Evolutionary conservation across 2,113 vertebrate species (phyloP).

Genomic region (Butastur rufipennis): DNA sequence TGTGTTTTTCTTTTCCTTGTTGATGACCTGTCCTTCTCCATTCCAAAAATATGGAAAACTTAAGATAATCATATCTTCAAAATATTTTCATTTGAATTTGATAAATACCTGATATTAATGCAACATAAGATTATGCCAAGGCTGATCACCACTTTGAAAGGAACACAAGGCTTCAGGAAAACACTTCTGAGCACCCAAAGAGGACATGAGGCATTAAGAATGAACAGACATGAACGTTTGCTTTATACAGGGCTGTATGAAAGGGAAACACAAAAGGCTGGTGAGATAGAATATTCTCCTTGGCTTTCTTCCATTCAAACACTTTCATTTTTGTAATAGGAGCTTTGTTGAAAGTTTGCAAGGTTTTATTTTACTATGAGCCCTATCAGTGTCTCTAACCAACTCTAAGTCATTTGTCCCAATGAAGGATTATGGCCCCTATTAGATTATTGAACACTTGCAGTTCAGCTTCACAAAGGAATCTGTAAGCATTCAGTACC

Average conservation of each 20-base stretch:
- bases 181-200: not conserved
- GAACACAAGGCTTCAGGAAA: not conserved
- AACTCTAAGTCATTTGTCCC: not conserved
- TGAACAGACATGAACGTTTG: not conserved
- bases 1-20: not conserved
- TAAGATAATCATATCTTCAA: not conserved
- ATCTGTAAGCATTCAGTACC: not conserved
- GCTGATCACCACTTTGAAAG: not conserved
- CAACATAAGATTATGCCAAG: not conserved
- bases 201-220: not conserved
- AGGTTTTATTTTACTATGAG: not conserved
- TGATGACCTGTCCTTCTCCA: not conserved
- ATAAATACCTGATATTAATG: not conserved
- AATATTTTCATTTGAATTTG: not conserved
- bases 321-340: not conserved
- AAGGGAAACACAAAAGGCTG: not conserved
- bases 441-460: rapidly evolving
- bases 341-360: not conserved
- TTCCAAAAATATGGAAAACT: not conserved
- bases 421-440: not conserved
- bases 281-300: not conserved
- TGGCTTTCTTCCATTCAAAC: not conserved
- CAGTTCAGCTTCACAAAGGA: not conserved
- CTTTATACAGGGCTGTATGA: not conserved
- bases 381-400: not conserved